These are phyloP conservation scores for Tokudaia tokunoshimensis DNA, from an alignment of 2,797 vertebrate genomes.

Conservation along the genomic window DNA sequence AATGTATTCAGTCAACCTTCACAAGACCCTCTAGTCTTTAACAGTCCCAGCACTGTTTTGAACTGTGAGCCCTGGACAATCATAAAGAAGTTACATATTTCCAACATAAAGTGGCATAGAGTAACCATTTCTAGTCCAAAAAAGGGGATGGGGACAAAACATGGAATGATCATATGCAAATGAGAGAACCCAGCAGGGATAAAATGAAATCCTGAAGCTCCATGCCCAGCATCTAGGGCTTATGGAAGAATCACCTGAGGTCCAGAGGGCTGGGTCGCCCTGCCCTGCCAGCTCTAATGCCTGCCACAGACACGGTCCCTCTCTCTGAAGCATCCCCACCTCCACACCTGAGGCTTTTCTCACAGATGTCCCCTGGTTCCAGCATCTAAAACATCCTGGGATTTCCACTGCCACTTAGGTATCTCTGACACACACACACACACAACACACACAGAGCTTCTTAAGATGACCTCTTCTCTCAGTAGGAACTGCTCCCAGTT, in stretches of 20 bases:
- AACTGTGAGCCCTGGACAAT: background rate
- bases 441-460: background rate
- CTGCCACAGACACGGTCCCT: background rate
- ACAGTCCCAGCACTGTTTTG: background rate
- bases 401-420: background rate
- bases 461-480: background rate
- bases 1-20: background rate
- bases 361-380: background rate
- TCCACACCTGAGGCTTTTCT: background rate
- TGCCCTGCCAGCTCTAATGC: background rate
- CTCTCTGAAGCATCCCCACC: background rate
- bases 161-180: background rate
- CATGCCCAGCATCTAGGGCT: background rate
- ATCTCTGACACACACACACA: background rate
- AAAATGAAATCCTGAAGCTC: background rate
- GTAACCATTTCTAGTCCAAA: background rate
- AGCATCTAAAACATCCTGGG: background rate
- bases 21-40: background rate
- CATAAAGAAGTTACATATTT: background rate
- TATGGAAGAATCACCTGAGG: background rate
- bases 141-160: background rate
- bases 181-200: background rate
- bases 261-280: background rate
- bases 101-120: background rate
- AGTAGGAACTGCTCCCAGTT: background rate